Evolutionary conservation across 2,113 vertebrate species (phyloP), one percentile per base, ranked within the genome.

Genomic region (Chionodraco myersi): DNA sequence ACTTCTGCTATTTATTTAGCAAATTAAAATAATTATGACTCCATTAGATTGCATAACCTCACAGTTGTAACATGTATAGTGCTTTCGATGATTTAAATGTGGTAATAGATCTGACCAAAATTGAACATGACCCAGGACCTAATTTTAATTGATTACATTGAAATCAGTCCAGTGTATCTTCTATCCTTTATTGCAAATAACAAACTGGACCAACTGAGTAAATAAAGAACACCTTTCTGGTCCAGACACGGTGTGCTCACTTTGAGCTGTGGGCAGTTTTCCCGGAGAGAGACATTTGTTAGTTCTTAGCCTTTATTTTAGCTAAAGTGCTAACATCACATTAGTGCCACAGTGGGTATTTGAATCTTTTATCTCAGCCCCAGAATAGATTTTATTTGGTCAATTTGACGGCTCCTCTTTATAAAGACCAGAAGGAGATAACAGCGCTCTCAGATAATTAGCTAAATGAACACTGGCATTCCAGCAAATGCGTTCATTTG

Each of bases 381-480:
- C 62, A 66, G 52, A 86, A 85, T 71, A 80, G 0, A 0, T 61
- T 81, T 66, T 80, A 70, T 88, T 82, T 65, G 62, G 72, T 83
- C 80, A 78, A 80, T 90, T 88, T 83, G 80, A 86, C 86, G 63
- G 75, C 57, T 57, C 59, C 14, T 13, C 65, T 83, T 58, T 66
- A 53, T 61, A 84, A 76, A 74, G 41, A 51, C 59, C 51, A 64
- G 45, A 54, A 84, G 68, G 58, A 88, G 71, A 86, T 85, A 79
- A 81, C 58, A 47, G 60, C 23, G 9, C 65, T 73, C 70, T 41
- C 63, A 72, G 72, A 86, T 82, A 88, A 90, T 89, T 72, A 86
- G 69, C 79, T 75, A 80, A 88, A 85, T 83, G 82, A 90, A 87
- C 69, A 45, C 80, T 80, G 62, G 74, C 83, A 57, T 86, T 85